These are phyloP conservation scores for Eospalax fontanierii DNA, from an alignment of 2,797 vertebrate species.

Conservation along the genomic window DNA sequence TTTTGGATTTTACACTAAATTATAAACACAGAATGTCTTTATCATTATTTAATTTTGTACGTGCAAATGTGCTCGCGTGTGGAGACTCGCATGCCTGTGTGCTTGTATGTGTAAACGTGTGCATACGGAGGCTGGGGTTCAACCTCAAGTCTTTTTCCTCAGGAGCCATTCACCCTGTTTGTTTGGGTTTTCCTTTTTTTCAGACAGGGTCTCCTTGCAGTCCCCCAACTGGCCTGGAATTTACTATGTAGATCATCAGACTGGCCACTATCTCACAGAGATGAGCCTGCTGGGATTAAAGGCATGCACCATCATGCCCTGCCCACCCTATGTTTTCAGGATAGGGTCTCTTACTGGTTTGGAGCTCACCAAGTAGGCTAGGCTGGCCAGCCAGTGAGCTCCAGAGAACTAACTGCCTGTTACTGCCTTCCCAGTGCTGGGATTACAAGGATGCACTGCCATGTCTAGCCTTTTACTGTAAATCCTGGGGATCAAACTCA, in stretches of 20 bases:
- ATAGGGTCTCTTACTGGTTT: background rate
- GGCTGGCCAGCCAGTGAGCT: background rate
- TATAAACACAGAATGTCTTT: background rate
- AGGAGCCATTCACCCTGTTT: background rate
- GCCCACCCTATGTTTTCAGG: background rate
- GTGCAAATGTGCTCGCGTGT: too few species aligned
- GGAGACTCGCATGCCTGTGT: too few species aligned
- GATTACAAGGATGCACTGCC: background rate
- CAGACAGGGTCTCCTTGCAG: background rate
- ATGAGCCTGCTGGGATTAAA: background rate
- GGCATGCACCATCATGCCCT: background rate
- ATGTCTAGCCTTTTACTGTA: too few species aligned
- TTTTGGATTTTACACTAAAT: slow-evolving; percentile 37
- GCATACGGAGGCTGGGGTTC: too few species aligned
- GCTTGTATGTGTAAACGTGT: background rate
- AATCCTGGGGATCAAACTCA: background rate
- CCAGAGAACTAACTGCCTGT: background rate
- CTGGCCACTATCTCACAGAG: background rate
- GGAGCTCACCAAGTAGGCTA: background rate
- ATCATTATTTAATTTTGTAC: background rate
- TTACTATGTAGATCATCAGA: background rate
- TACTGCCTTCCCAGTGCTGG: background rate
- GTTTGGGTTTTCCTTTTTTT: background rate
- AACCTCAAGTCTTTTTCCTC: background rate
- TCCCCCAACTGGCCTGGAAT: background rate